Conservation (phyloP, 2,113 vertebrate species). For the Atherinomorus stipes region DNA sequence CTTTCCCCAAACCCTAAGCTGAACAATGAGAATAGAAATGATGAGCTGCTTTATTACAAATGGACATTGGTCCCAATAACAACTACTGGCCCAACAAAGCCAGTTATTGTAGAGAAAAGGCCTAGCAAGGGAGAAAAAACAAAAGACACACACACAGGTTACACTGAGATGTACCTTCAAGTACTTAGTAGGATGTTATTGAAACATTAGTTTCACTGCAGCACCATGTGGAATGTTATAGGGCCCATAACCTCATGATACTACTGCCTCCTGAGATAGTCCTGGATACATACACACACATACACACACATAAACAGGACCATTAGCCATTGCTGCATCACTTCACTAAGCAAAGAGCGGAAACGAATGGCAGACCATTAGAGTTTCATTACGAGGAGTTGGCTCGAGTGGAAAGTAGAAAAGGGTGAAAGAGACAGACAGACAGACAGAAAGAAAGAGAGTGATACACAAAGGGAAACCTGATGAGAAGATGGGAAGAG, state of each 20-base stretch:
- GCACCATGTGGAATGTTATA: constrained; percentile 45
- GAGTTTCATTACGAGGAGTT: constrained; percentile 75
- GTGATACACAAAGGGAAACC: constrained; percentile 45
- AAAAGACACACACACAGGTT: constrained; percentile 31
- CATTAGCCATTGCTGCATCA: constrained; percentile 74
- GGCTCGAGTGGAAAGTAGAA: constrained; percentile 65
- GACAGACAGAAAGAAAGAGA: constrained; percentile 26
- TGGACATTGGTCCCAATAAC: neutral
- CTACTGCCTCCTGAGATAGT: constrained; percentile 51
- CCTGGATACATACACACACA: constrained; percentile 37
- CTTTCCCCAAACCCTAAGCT: neutral
- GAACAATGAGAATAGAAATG: neutral
- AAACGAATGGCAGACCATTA: constrained; percentile 80
- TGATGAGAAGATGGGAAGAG: constrained; percentile 41
- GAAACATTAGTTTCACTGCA: constrained; percentile 60
- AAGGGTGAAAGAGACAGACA: constrained; percentile 34
- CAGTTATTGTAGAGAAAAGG: neutral
- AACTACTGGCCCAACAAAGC: neutral
- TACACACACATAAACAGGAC: constrained; percentile 59
- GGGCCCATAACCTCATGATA: constrained; percentile 53
- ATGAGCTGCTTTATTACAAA: neutral
- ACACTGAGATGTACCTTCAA: constrained; percentile 41
- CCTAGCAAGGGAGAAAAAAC: neutral
- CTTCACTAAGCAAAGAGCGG: constrained; percentile 77
- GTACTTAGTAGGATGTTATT: constrained; percentile 58